These are phyloP conservation scores for Myiopsitta monachus DNA, from an alignment of 2,113 vertebrate species.

Conservation along the genomic window DNA sequence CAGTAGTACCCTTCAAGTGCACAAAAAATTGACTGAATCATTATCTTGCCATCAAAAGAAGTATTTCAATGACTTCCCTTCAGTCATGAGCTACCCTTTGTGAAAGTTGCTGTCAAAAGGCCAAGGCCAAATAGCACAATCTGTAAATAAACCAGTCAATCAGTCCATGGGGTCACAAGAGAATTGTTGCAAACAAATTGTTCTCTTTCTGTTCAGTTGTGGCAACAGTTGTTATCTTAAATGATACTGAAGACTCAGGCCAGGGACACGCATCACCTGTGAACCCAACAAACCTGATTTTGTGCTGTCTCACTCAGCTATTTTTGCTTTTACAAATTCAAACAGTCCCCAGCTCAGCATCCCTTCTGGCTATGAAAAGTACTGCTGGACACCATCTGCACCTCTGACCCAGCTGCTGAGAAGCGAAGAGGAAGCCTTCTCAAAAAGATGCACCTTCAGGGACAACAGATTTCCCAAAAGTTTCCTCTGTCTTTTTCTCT, in stretches of 20 bases:
- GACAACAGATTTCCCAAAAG: neutral
- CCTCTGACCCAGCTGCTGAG: neutral
- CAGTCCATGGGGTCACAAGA: neutral
- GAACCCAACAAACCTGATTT: neutral
- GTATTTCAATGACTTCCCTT: conserved; percentile 35
- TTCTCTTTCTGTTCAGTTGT: neutral
- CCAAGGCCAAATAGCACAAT: conserved; percentile 35
- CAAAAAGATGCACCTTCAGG: neutral
- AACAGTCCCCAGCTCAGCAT: neutral
- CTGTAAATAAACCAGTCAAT: conserved; percentile 50
- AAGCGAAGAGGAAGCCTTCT: neutral
- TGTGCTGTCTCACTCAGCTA: neutral
- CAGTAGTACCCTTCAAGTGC: neutral
- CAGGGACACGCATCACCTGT: neutral
- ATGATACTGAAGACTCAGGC: neutral
- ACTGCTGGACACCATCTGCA: neutral
- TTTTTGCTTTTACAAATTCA: neutral
- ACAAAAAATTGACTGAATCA: neutral
- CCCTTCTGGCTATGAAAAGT: neutral
- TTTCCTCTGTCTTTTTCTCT: neutral
- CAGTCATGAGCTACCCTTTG: conserved; percentile 3
- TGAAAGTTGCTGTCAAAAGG: conserved; percentile 43
- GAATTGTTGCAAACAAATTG: neutral
- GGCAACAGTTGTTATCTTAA: neutral
- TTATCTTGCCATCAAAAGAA: conserved; percentile 41